These are phyloP conservation scores for Mythimna ferrago DNA, from an alignment of 2,888 invertebrate genomes.

Conservation along the genomic window DNA sequence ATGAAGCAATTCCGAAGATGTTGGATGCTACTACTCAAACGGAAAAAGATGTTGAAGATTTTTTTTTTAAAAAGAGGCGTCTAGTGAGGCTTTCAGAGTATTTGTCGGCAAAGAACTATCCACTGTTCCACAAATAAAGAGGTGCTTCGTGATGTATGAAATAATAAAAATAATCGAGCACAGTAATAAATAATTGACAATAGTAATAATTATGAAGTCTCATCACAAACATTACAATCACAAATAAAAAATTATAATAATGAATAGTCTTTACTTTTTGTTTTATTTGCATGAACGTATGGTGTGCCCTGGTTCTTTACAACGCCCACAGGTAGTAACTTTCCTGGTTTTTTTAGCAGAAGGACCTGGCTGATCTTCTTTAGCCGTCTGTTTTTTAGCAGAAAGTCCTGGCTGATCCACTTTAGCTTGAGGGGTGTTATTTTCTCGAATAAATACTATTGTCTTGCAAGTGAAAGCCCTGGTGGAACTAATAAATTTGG, in stretches of 20 bases:
- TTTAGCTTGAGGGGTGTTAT: conserved; percentile 29
- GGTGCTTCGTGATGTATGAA: conserved; percentile 33
- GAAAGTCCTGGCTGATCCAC: conserved; percentile 29
- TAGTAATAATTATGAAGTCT: conserved; percentile 24
- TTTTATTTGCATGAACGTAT: conserved; percentile 31
- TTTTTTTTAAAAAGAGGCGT: conserved; percentile 6
- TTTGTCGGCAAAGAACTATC: conserved; percentile 32
- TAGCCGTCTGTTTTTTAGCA: conserved; percentile 27
- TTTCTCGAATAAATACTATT: conserved; percentile 28
- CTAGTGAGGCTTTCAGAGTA: conserved; percentile 17
- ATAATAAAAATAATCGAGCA: conserved; percentile 34
- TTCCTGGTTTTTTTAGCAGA: conserved; percentile 31
- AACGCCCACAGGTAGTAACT: conserved; percentile 30
- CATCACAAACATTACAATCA: conserved; percentile 30
- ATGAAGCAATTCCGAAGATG: conserved; percentile 30
- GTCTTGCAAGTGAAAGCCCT: conserved; percentile 30
- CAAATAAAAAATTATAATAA: conserved; percentile 32
- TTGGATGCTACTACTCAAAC: conserved; percentile 23
- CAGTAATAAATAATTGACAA: conserved; percentile 27
- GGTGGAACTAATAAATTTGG: conserved; percentile 29
- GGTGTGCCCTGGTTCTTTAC: conserved; percentile 27
- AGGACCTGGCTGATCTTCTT: conserved; percentile 30
- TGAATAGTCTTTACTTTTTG: conserved; percentile 29
- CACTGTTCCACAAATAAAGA: conserved; percentile 33
- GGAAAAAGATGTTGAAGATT: conserved; percentile 17